A percentile compares a stretch with the other conserved stretches of the same genome.
Conservation (phyloP, 2,113 vertebrate genomes). For the Brachypodius melanocephalos region DNA sequence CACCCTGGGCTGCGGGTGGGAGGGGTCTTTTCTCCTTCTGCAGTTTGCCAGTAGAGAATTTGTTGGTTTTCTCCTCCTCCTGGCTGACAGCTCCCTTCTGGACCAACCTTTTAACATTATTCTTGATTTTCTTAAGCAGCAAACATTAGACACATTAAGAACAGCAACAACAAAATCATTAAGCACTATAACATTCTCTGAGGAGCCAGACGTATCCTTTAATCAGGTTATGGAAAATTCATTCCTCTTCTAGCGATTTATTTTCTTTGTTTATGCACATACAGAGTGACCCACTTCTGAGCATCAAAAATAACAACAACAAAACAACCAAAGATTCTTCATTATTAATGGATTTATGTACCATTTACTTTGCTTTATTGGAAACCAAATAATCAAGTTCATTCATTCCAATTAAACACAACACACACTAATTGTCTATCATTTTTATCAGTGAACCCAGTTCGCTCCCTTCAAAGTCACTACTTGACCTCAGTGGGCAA, state of each 20-base stretch:
- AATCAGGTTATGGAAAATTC: slow-evolving; percentile 77
- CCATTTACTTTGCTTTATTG: slow-evolving; percentile 69
- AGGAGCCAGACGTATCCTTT: slow-evolving; percentile 72
- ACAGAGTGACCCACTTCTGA: slow-evolving; percentile 71
- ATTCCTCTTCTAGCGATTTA: slow-evolving; percentile 67
- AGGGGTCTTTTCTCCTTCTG: not conserved
- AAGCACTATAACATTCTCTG: slow-evolving; percentile 67
- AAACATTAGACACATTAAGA: slow-evolving; percentile 78
- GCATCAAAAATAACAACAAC: slow-evolving; percentile 65
- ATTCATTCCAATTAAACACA: slow-evolving; percentile 64
- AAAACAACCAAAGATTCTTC: slow-evolving; percentile 57
- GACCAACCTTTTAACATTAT: slow-evolving; percentile 73
- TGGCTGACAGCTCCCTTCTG: slow-evolving; percentile 29
- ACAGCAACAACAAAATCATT: slow-evolving; percentile 77
- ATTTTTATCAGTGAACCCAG: slow-evolving; percentile 1
- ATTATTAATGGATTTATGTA: slow-evolving; percentile 59
- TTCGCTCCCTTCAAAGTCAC: slow-evolving; percentile 14
- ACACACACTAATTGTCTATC: slow-evolving; percentile 54
- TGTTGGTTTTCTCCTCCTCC: not conserved
- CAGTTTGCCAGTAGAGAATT: not conserved
- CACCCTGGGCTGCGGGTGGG: not conserved
- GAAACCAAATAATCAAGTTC: slow-evolving; percentile 60
- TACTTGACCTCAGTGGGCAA: slow-evolving; percentile 17
- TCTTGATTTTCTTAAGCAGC: slow-evolving; percentile 76
- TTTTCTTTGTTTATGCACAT: slow-evolving; percentile 72